Base-by-base conservation (phyloP, 2,797 vertebrate genomes). In the Tiaroga cobitis region DNA sequence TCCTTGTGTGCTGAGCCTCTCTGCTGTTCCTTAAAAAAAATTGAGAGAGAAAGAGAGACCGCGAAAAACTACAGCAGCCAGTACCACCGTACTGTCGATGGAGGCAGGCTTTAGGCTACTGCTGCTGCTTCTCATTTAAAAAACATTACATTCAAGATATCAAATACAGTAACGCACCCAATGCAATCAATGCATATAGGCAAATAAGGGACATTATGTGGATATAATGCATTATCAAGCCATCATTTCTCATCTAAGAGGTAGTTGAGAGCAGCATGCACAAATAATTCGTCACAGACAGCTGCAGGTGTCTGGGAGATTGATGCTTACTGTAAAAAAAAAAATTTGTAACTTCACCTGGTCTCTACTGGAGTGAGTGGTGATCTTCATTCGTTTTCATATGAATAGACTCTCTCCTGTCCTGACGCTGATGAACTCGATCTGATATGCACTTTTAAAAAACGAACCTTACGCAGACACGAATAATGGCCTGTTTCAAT, bases 71-170 rank as follows among this genome's bases (percentile, higher is more conserved):
- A 81, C 90, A 90, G 56, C 88, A 90, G 90, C 84, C 92, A 91
- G 92, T 90, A 92, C 87, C 91, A 86, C 89, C 82, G 92, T 88
- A 83, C 89, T 87, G 73, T 92, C 91, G 84, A 89, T 82, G 93
- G 92, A 93, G 94, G 94, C 93, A 90, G 93, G 91, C 90, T 93
- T 92, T 91, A 85, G 88, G 89, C 93, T 94, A 92, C 92, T 92
- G 94, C 93, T 93, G 92, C 94, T 94, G 93, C 92, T 86, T 90
- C 56, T 68, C 43, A 69, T 84, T 92, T 82, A 91, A 92, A 94
- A 94, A 18, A n/a, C 82, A 94, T 92, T 92, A 90, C 92, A 81
- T 86, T 26, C 77, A 81, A 87, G 82, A 87, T 83, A 87, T 84
- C 84, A 87, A 89, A 89, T 74, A 76, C 63, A 83, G 72, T 61